Conservation (phyloP, 2,113 vertebrate species). For the Ammodytes marinus region DNA sequence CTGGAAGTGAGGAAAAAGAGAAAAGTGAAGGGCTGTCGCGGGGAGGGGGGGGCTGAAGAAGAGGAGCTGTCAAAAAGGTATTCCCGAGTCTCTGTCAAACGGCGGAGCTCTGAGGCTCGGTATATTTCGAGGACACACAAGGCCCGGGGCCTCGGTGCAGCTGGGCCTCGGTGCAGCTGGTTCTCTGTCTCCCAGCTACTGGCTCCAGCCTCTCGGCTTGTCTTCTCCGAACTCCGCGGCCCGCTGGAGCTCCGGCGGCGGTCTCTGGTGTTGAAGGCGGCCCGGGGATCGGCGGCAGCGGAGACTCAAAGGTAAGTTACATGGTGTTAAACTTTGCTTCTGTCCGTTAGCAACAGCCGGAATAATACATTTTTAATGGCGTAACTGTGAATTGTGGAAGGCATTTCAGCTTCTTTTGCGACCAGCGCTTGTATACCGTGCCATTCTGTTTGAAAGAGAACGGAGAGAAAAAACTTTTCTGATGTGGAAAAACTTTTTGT, state of each 20-base stretch:
- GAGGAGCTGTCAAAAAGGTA: constrained; percentile 81
- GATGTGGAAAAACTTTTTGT: constrained; percentile 75
- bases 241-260: constrained; percentile 84
- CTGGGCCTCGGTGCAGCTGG: constrained; percentile 62
- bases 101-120: constrained; percentile 61
- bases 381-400: background rate
- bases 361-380: background rate
- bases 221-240: constrained; percentile 79
- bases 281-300: constrained; percentile 87
- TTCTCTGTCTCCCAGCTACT: constrained; percentile 65
- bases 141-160: constrained; percentile 81
- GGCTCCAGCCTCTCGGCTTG: constrained; percentile 70
- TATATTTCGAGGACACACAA: constrained; percentile 74
- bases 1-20: constrained; percentile 84
- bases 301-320: constrained; percentile 60
- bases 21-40: constrained; percentile 78
- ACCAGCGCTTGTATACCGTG: background rate
- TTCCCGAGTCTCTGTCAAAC: constrained; percentile 71
- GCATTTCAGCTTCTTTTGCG: background rate
- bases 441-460: constrained; percentile 19
- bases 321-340: constrained; percentile 14
- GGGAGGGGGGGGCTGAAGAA: constrained; percentile 76
- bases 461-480: constrained; percentile 40
- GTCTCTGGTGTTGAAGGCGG: constrained; percentile 84
- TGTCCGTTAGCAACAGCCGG: background rate